Percentiles rank a stretch among this genome's conserved stretches.
Evolutionary conservation across 2,888 invertebrate species (phyloP).

Genomic region (Scrobipalpa costella): DNA sequence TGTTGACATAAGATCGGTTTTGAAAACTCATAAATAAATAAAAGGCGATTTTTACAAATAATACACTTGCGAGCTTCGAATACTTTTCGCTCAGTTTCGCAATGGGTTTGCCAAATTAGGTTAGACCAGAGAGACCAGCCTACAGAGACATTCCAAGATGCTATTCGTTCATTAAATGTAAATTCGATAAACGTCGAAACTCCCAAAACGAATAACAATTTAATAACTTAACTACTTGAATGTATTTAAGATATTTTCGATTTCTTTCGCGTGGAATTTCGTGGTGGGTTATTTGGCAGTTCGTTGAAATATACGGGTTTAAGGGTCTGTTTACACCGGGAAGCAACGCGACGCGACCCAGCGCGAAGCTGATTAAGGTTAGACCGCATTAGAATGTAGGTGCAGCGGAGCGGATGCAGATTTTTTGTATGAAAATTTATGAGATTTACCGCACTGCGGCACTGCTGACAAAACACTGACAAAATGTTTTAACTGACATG

Average conservation of each 20-base stretch:
- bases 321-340: no score
- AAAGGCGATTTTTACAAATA: slow-evolving; percentile 19
- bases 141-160: slow-evolving; percentile 45
- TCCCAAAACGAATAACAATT: slow-evolving; percentile 54
- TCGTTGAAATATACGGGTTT: slow-evolving; percentile 42
- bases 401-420: no score
- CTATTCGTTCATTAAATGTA: slow-evolving; percentile 48
- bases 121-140: slow-evolving; percentile 39
- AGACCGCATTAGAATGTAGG: no score
- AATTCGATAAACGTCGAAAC: slow-evolving; percentile 47
- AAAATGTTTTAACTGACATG: no score
- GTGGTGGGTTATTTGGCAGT: slow-evolving; percentile 52
- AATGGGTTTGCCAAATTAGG: slow-evolving; percentile 42
- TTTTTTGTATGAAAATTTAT: no score
- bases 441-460: no score
- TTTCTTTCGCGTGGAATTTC: slow-evolving; percentile 56
- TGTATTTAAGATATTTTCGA: slow-evolving; percentile 39
- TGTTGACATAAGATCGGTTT: slow-evolving; percentile 12
- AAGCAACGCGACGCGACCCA: no score
- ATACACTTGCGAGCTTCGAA: background rate
- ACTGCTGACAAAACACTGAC: no score
- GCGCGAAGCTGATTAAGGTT: no score
- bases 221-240: slow-evolving; percentile 71
- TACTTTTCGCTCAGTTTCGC: slow-evolving; percentile 37
- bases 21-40: slow-evolving; percentile 6